Conservation (phyloP, 2,888 invertebrate species). For the Lasioglossum lativentre region DNA sequence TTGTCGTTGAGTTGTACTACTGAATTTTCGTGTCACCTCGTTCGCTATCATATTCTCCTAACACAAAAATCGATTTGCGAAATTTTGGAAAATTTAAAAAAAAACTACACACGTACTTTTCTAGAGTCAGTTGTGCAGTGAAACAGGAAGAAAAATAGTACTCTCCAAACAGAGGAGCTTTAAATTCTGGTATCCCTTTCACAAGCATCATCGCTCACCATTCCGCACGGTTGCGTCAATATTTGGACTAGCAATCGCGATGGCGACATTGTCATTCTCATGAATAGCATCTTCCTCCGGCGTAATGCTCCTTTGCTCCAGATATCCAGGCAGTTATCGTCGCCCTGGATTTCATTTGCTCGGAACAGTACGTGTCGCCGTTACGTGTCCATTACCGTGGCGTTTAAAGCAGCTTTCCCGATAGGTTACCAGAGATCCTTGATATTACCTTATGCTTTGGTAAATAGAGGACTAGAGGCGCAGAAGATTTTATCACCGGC, state of each 20-base stretch:
- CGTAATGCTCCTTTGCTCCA: conserved; percentile 20
- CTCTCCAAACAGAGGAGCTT: not conserved
- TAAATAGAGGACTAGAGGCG: too few species aligned
- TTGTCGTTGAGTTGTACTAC: too few species aligned
- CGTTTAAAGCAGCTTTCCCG: not conserved
- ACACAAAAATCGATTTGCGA: too few species aligned
- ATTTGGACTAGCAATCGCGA: conserved; percentile 17
- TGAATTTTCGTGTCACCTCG: too few species aligned
- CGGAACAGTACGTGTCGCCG: conserved; percentile 7
- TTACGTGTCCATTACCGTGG: not conserved
- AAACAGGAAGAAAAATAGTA: not conserved
- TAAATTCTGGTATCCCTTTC: not conserved
- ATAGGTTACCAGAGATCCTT: conserved; percentile 6
- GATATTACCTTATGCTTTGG: not conserved
- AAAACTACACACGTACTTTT: too few species aligned
- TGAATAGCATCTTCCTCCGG: conserved; percentile 9
- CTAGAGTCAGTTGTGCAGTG: not conserved
- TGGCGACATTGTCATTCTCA: conserved; percentile 3
- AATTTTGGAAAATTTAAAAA: too few species aligned
- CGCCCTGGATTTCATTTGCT: conserved; percentile 13
- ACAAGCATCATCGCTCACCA: not conserved
- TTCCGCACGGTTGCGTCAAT: not conserved
- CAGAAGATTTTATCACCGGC: not conserved
- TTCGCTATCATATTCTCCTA: too few species aligned
- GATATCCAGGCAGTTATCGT: not conserved